Evolutionary conservation across 2,113 vertebrate genomes (phyloP), one percentile per base, ranked within the genome.

Genomic region (Neodon shergylaensis): DNA sequence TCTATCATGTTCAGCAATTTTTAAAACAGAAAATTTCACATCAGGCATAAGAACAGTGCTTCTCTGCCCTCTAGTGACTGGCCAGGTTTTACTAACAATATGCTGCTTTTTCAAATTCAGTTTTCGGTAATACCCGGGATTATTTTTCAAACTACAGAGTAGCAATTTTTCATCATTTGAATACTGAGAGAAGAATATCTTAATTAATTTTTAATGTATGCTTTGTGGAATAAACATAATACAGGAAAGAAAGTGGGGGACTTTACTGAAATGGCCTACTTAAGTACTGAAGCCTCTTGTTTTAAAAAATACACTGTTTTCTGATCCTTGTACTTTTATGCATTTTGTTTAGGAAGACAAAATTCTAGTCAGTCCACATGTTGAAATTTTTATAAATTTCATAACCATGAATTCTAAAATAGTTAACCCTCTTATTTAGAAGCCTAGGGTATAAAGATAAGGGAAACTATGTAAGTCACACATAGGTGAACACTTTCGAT

Each of bases 61-160:
- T 92, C 92, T 83, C 98, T 98, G 98, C 98, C 98, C 98, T 97
- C 98, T 98, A 98, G 98, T 97, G 98, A 97, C 95, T 92, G 92
- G 72, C 84, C 47, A 85, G 22, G 78, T 91, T 93, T 96, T 91
- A 39, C 49, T 95, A 96, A 92, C 4, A 76, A 31, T 58, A 28
- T 16, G 0, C 2, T 22, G 31, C n/a, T 58, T 91, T 81, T 87
- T 36, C 61, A 28, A 76, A 47, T 58, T 83, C 65, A 24, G 81
- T 96, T 95, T 68, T 65, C 8, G 13, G 5, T 17, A 91, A 90
- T 54, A 72, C 7, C 76, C 61, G 31, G 0, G 13, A 52, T 49
- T 83, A 93, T 36, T 87, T 12, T 28, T 24, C 77, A 76, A 76
- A 47, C 54, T 36, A 72, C 19, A 44, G 19, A 13, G 88, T 24